phyloP scores from a whole-genome alignment of 1,140 invertebrate species.

The Telenomus remus region DNA sequence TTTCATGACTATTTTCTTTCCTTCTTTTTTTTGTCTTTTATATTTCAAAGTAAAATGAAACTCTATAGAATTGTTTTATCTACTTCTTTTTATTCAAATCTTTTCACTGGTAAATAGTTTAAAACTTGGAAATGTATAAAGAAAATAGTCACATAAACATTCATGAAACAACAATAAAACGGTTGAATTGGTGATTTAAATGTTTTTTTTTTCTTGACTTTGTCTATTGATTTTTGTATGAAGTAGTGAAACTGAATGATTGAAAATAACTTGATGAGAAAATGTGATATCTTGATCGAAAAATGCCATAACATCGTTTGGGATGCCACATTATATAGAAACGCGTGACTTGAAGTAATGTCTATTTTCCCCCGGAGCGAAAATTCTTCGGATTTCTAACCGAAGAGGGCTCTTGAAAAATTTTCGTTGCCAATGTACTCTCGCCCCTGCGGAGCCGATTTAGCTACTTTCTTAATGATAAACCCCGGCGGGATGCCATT shows the following conservation, averaged over 20 bases:
- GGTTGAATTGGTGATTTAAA: no score
- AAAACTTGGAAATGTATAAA: no score
- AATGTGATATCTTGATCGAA: conserved; percentile 56
- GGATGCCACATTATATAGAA: conserved; percentile 49
- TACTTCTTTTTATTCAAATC: no score
- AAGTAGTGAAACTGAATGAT: background rate
- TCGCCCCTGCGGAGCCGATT: conserved; percentile 8
- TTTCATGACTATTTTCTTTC: background rate
- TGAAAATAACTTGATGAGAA: conserved; percentile 22
- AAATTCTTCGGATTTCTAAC: conserved; percentile 48
- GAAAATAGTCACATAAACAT: no score
- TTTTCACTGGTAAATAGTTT: no score
- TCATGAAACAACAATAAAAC: no score
- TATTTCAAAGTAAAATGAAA: no score
- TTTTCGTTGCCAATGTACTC: conserved; percentile 26
- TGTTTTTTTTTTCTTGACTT: background rate
- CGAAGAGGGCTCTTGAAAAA: conserved; percentile 46
- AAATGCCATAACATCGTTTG: conserved; percentile 53
- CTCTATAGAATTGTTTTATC: no score
- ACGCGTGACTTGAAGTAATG: conserved; percentile 52
- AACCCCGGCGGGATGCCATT: conserved; percentile 13
- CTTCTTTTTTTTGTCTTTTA: background rate
- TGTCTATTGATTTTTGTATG: background rate
- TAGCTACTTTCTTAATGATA: conserved; percentile 20
- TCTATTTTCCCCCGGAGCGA: conserved; percentile 49